Evolutionary conservation across 2,888 invertebrate genomes (phyloP), one percentile per base, ranked within the genome.

Genomic region (Meloe dianella): DNA sequence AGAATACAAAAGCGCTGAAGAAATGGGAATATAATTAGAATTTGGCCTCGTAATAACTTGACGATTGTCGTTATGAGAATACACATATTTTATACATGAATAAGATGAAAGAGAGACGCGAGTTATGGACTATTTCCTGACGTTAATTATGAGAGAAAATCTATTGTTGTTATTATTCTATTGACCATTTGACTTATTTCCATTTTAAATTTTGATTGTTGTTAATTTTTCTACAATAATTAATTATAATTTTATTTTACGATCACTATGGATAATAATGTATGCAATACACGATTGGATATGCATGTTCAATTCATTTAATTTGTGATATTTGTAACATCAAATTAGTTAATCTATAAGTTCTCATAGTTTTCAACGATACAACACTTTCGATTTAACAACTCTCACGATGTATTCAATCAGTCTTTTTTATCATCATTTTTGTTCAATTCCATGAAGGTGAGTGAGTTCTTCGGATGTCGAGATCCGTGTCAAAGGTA

Each of bases 401-500:
- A 67, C 74, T 74, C 72, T 75, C 74, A 74, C 73, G 74, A 75
- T 72, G 51, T 51, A 54, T 24, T 54, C 24, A 24, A 47, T 20
- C 47, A 20, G 20, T 20, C 54, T 54, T 54, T n/a, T 54, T 10
- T 54, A 14, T 24, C 5, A 54, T 54, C 14, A 12, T 54, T 24
- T 14, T 35, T 24, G 2, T 9, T 54, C 22, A 10, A 20, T 24
- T 54, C 58, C 20, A 24, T 30, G n/a, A 66, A 72, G 66, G 66
- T 66, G 68, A 73, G 68, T 75, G 67, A 72, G 66, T 75, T 75
- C 74, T 75, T 73, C 2, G 4, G 74, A 74, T 73, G 74, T 74
- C 71, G 73, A 73, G 74, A 73, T 74, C 14, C 22, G 7, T 75
- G 75, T 75, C 75, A 72, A 72, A 73, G 71, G 71, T 65, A 63